Evolutionary conservation across 2,888 invertebrate genomes (phyloP), one percentile per base, ranked within the genome.

Genomic region (Caradrina kadenii): DNA sequence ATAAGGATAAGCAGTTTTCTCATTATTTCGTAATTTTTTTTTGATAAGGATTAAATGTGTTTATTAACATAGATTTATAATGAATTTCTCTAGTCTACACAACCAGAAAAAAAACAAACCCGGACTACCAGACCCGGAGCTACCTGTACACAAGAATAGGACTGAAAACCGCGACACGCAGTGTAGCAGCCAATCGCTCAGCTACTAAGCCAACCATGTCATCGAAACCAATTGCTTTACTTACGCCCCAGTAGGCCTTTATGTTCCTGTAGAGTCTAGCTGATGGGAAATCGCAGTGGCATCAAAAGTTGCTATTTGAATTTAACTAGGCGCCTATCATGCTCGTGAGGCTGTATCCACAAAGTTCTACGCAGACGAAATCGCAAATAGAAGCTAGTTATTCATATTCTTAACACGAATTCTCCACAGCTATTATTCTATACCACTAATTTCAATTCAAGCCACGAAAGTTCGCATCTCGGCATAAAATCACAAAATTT

Each of bases 381-480:
- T 35, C 35, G 35, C 35, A 8, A 8, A 8, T 35, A 8, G 8
- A 35, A 35, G 35, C 35, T 35, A 8, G 35, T 35, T 8, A 35
- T 35, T 35, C 35, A 35, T 35, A 35, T 6, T 35, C 35, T 35
- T 8, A 8, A 35, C 35, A 35, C 2, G 21, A 22, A 49, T 73
- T 3, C 8, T 58, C 5, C 73, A 53, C 17, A 53, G 26, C 31
- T 55, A 19, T 55, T 58, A 58, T 35, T 35, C 35, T 35, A 35
- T 8, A 58, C 11, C 42, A 54, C 10, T 31, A 19, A 80, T 68
- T 61, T 49, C 50, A 69, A 54, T 54, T 26, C 11, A 54, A 45
- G 13, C 1, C 21, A 64, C 50, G 64, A 78, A 76, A 82, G 69
- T 66, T 54, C 63, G 50, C 10, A 64, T 67, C 26, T 35, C 22